Evolutionary conservation across 2,797 vertebrate species (phyloP).

Genomic region (Moxostoma hubbsi): DNA sequence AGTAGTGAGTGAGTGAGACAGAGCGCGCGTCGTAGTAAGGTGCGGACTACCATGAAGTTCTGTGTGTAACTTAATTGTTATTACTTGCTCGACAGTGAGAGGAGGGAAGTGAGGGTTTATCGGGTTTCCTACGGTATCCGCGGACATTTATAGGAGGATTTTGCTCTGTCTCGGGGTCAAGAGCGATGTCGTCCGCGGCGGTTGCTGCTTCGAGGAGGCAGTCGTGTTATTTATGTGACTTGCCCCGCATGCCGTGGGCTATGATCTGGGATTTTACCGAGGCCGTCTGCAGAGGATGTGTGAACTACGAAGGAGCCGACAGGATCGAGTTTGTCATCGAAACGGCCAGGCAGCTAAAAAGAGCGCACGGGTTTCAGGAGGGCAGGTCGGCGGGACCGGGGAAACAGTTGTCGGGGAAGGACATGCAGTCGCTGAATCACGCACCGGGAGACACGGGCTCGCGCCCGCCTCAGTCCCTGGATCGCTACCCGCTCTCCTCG

Average conservation of each 20-base stretch:
- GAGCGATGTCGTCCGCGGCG: constrained; percentile 88
- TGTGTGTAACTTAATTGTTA: constrained; percentile 75
- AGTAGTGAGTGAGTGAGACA: constrained; percentile 71
- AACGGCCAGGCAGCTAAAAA: constrained; percentile 89
- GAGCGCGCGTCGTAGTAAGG: constrained; percentile 76
- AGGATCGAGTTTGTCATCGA: constrained; percentile 93
- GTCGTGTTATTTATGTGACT: constrained; percentile 91
- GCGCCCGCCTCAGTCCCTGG: constrained; percentile 85
- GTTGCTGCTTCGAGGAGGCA: constrained; percentile 92
- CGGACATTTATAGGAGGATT: constrained; percentile 65
- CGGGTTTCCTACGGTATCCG: constrained; percentile 51
- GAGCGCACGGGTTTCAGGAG: constrained; percentile 89
- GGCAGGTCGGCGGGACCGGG: constrained; percentile 82
- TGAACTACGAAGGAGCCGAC: constrained; percentile 94
- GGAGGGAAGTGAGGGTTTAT: constrained; percentile 53
- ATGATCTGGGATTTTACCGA: constrained; percentile 96
- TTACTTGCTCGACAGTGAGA: constrained; percentile 44
- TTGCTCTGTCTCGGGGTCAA: constrained; percentile 55
- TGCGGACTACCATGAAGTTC: constrained; percentile 81
- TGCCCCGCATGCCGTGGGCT: constrained; percentile 95
- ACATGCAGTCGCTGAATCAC: constrained; percentile 81
- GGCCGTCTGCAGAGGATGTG: constrained; percentile 91
- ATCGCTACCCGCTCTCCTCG: constrained; percentile 87
- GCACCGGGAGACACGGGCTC: constrained; percentile 77
- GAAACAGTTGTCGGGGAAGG: constrained; percentile 82